phyloP scores from a whole-genome alignment of 1,140 invertebrate genomes.

The Drosophila parvula region DNA sequence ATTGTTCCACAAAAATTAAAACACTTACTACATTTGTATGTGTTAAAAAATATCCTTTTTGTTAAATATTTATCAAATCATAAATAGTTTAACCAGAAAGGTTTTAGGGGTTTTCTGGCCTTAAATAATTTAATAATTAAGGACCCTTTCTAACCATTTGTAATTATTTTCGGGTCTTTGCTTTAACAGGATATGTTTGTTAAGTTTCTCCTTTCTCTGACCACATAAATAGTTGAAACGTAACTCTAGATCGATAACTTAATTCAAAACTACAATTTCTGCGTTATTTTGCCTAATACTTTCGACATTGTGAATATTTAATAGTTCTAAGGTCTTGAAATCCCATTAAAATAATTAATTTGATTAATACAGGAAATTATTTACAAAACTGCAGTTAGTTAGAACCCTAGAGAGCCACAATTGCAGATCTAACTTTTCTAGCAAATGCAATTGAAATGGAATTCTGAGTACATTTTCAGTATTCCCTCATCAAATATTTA shows the following conservation, averaged over 20 bases:
- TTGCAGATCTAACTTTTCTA: background rate
- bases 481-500: slow-evolving; percentile 46
- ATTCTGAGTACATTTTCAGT: slow-evolving; percentile 17
- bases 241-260: background rate
- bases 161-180: too few relatives aligned
- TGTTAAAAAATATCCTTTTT: too few relatives aligned
- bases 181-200: too few relatives aligned
- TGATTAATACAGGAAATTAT: background rate
- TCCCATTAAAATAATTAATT: background rate
- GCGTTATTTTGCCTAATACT: background rate
- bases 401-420: background rate
- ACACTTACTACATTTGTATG: too few relatives aligned
- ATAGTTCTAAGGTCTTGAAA: background rate
- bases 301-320: background rate
- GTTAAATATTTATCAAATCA: background rate
- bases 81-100: background rate
- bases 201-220: too few relatives aligned
- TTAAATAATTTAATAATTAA: background rate
- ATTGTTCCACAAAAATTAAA: too few relatives aligned
- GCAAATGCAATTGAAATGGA: slow-evolving; percentile 20
- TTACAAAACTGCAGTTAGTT: background rate
- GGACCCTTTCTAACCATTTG: background rate
- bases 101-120: too few relatives aligned
- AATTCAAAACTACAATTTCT: background rate
- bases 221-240: too few relatives aligned